phyloP scores from a whole-genome alignment of 2,888 invertebrate genomes.

The Anagyrus pseudococci region DNA sequence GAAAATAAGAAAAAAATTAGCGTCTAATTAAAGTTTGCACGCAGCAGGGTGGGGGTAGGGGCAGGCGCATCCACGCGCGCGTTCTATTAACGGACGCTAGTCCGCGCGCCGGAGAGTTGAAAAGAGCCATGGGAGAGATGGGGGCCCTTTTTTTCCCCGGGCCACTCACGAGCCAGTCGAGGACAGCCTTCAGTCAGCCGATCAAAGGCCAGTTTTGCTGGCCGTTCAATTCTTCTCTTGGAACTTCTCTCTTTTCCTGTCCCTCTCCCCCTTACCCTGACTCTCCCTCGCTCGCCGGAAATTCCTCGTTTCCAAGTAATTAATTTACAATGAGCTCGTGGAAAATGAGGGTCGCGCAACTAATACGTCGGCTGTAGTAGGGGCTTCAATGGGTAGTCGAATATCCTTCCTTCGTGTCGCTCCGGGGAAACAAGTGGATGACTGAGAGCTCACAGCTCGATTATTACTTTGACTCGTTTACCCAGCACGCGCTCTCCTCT shows the following conservation, averaged over 20 bases:
- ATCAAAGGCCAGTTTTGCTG: conserved; percentile 59
- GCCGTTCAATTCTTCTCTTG: conserved; percentile 48
- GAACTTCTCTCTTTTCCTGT: too few species aligned
- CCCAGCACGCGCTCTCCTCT: background rate
- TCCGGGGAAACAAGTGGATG: conserved; percentile 21
- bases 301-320: conserved; percentile 62
- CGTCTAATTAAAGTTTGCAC: conserved; percentile 16
- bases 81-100: conserved; percentile 18
- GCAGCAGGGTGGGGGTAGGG: background rate
- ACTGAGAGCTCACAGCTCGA: background rate
- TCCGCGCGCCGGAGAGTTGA: background rate
- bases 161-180: conserved; percentile 8
- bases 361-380: conserved; percentile 42
- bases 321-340: conserved; percentile 62
- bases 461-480: conserved; percentile 1
- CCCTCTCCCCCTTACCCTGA: background rate
- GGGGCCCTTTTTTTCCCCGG: conserved; percentile 9
- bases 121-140: too few species aligned
- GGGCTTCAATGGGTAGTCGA: too few species aligned
- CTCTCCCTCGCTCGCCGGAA: conserved; percentile 54
- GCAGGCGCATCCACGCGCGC: background rate
- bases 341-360: conserved; percentile 45
- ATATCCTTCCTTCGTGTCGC: too few species aligned
- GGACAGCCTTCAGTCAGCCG: conserved; percentile 30
- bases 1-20: conserved; percentile 10